Percentiles rank a stretch among this genome's conserved stretches.
Conservation (phyloP, 2,797 vertebrate genomes). For the Lithobates sylvaticus region DNA sequence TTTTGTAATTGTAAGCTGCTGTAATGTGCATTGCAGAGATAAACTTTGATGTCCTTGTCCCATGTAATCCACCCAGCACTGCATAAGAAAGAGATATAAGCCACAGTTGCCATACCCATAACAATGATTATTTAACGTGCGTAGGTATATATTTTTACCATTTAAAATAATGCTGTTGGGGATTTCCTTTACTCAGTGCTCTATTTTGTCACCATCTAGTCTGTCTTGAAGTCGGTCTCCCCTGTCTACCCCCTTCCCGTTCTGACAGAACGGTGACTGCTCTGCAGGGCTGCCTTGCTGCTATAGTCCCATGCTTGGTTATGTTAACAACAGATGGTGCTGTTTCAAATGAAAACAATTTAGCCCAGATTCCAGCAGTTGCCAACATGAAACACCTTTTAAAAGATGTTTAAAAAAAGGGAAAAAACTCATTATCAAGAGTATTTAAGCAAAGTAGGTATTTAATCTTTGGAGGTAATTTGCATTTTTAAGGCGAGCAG, state of each 20-base stretch:
- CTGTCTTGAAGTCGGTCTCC: not conserved
- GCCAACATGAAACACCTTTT: slow-evolving; percentile 70
- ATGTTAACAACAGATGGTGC: slow-evolving; percentile 73
- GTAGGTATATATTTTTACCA: too few relatives aligned
- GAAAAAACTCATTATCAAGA: slow-evolving; percentile 73
- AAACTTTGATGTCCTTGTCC: too few relatives aligned
- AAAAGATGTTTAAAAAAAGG: slow-evolving; percentile 63
- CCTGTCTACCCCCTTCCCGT: not conserved
- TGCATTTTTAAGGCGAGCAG: slow-evolving; percentile 69
- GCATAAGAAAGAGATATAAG: too few relatives aligned
- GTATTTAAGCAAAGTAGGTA: slow-evolving; percentile 73
- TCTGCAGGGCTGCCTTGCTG: slow-evolving; percentile 29
- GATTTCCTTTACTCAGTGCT: too few relatives aligned
- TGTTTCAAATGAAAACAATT: slow-evolving; percentile 73
- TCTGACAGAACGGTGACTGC: not conserved
- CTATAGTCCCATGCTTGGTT: slow-evolving; percentile 56
- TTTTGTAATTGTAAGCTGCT: too few relatives aligned
- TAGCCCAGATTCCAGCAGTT: slow-evolving; percentile 71
- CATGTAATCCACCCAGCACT: too few relatives aligned
- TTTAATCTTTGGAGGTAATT: slow-evolving; percentile 73
- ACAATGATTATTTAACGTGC: too few relatives aligned
- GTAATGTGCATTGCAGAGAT: too few relatives aligned
- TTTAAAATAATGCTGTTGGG: too few relatives aligned
- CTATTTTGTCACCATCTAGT: not conserved
- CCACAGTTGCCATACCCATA: too few relatives aligned